Base-by-base conservation (phyloP, 2,797 vertebrate species). In the Lagodon rhomboides region DNA sequence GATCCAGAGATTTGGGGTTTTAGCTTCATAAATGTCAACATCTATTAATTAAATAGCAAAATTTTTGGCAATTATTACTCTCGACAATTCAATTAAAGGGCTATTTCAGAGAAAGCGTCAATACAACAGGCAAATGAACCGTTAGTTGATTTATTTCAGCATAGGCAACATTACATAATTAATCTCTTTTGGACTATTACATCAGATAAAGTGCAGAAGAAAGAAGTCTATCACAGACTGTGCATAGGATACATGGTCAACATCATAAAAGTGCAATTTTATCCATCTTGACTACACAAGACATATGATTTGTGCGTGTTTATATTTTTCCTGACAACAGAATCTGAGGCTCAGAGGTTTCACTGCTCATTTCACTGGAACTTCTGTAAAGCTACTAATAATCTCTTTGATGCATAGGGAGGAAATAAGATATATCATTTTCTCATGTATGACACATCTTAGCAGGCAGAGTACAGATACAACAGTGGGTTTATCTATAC, bases 401-500 rank as follows among this genome's bases (percentile, higher is more conserved):
- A 79, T 70, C 27, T 84, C 43, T 82, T 84, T 49, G 68, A 53
- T 77, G 51, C 62, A 80, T n/a, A 68, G 67, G 17, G 65, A 23
- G 27, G 59, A 3, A 3, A 75, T 50, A 43, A 13, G 5, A 59
- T 59, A 27, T 41, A 22, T 64, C 0, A 27, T 23, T 53, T 53
- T 64, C 1, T 63, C 1, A 30, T 34, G 43, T n/a, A 5, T 51
- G 17, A 51, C 13, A 41, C 30, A 50, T 65, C 18, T 75, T 65
- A n/a, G 22, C 3, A 2, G 41, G 18, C 22, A 53, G 75, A 27
- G 54, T 61, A 6, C 30, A 54, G 27, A 20, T 41, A 38, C 22
- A 20, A 10, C 16, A 55, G 70, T 18, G n/a, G 62, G 41, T 88
- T 77, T 94, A 99, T 91, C 97, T 96, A 91, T 98, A 98, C 41